A percentile compares a stretch with the other conserved stretches of the same genome.
Conservation (phyloP, 53 echinoderm and acorn worm genomes). For the Hippasteria phrygiana region DNA sequence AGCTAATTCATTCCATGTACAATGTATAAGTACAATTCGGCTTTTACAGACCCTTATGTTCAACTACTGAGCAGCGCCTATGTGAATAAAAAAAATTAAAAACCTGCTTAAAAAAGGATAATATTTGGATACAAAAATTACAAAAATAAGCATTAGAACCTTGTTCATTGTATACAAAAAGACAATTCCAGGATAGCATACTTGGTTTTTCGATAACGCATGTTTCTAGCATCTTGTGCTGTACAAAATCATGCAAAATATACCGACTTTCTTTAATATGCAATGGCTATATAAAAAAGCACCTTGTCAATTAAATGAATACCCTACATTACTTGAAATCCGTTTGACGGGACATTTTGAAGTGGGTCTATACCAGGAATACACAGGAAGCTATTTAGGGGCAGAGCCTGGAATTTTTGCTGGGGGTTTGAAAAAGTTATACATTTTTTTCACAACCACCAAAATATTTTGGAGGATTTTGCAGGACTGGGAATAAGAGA, state of each 20-base stretch:
- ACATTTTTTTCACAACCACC: too few relatives aligned
- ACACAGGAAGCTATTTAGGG: background rate
- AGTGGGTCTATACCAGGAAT: background rate
- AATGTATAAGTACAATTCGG: too few relatives aligned
- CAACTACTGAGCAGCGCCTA: background rate
- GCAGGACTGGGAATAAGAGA: too few relatives aligned
- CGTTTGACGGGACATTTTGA: background rate
- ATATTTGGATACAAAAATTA: slow-evolving; percentile 5
- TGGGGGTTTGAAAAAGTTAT: too few relatives aligned
- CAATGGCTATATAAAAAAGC: slow-evolving; percentile 43
- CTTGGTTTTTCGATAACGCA: background rate
- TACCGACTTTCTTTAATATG: background rate
- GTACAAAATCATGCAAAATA: slow-evolving; percentile 50
- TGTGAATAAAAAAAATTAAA: background rate
- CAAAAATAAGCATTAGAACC: slow-evolving; percentile 51
- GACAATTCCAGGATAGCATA: slow-evolving; percentile 3
- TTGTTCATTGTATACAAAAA: slow-evolving; percentile 49
- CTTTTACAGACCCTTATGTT: too few relatives aligned
- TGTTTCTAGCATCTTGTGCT: background rate
- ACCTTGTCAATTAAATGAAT: slow-evolving; percentile 47
- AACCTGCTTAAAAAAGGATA: background rate
- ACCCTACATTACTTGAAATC: slow-evolving; percentile 13
- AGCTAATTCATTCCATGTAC: too few relatives aligned
- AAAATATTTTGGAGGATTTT: too few relatives aligned
- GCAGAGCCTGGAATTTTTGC: too few relatives aligned